Evolutionary conservation across 2,113 vertebrate species (phyloP).

Genomic region (Oncorhynchus mykiss): DNA sequence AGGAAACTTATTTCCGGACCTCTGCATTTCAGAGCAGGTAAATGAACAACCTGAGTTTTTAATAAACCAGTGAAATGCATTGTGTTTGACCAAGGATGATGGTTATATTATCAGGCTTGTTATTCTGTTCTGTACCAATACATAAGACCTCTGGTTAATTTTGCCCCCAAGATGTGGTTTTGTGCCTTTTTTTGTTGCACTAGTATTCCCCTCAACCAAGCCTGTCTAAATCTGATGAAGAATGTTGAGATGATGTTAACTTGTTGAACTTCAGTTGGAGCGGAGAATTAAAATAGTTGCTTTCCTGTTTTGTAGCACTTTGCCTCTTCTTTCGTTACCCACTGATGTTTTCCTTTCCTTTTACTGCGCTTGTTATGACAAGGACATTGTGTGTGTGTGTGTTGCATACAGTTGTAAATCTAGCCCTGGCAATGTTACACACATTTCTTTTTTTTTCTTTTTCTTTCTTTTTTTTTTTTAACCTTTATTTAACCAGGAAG

Average conservation of each 20-base stretch:
- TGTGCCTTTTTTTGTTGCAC: conserved; percentile 70
- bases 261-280: conserved; percentile 59
- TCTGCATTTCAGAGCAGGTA: background rate
- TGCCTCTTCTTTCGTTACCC: conserved; percentile 15
- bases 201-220: conserved; percentile 43
- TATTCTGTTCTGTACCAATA: conserved; percentile 2
- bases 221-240: conserved; percentile 62
- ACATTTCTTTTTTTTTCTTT: no score
- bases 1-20: background rate
- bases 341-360: background rate
- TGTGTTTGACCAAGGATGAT: background rate
- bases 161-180: conserved; percentile 30
- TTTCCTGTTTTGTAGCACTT: conserved; percentile 70
- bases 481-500: no score
- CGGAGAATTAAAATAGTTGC: conserved; percentile 61
- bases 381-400: background rate
- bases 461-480: fast-evolving
- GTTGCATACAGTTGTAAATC: background rate
- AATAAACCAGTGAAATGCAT: no score
- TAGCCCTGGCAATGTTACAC: background rate
- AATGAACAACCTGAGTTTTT: background rate
- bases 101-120: background rate
- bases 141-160: background rate
- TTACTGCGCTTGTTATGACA: no score
- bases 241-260: conserved; percentile 57